A percentile compares a stretch with the other conserved stretches of the same genome.
Conservation (phyloP, 2,113 vertebrate species). For the Prolemur simus region DNA sequence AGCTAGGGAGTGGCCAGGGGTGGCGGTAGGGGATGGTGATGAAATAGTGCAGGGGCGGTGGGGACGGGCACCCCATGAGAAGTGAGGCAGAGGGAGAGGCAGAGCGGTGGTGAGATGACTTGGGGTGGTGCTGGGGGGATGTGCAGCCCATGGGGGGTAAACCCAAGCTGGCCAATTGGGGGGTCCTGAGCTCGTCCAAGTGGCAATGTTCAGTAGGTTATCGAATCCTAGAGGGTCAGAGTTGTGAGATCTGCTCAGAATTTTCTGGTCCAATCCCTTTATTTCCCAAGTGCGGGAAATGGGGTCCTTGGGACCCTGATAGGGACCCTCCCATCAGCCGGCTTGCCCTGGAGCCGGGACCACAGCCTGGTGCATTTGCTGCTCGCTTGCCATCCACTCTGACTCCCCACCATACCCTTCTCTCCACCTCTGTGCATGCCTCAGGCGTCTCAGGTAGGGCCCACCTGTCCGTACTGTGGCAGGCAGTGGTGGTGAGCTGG, state of each 20-base stretch:
- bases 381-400: rapidly evolving
- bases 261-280: neutral
- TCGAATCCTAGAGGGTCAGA: neutral
- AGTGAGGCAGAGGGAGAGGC: neutral
- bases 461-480: neutral
- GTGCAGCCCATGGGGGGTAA: neutral
- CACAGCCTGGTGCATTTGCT: neutral
- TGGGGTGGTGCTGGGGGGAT: no score
- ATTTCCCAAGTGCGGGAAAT: neutral
- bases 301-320: no score
- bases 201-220: neutral
- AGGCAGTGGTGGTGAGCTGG: neutral
- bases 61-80: neutral
- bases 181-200: neutral
- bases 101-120: no score
- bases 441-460: rapidly evolving
- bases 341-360: neutral
- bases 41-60: neutral
- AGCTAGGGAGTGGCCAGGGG: neutral
- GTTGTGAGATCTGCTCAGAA: neutral
- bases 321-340: neutral
- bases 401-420: neutral
- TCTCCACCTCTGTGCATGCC: neutral
- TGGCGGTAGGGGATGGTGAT: neutral
- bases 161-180: neutral